These are phyloP conservation scores for Drymodes brunneopygia DNA, from an alignment of 2,113 vertebrate species.

Conservation along the genomic window DNA sequence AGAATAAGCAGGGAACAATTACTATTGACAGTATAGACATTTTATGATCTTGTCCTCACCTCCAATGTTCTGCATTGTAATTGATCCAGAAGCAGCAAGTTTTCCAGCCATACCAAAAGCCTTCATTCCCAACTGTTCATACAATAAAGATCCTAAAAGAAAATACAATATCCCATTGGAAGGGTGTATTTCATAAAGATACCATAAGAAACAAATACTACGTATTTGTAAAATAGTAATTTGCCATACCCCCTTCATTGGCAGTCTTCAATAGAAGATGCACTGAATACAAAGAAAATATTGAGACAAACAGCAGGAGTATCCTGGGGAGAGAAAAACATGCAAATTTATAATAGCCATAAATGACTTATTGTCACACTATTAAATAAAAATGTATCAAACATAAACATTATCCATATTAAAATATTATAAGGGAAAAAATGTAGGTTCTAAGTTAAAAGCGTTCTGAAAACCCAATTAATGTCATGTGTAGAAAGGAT, in stretches of 20 bases:
- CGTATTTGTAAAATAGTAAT: neutral
- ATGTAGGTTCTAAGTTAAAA: neutral
- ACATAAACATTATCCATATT: neutral
- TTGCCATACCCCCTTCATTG: slow-evolving; percentile 91
- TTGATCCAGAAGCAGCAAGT: slow-evolving; percentile 89
- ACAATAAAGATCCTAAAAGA: slow-evolving; percentile 84
- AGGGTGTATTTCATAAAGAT: neutral
- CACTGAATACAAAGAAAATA: slow-evolving; percentile 95
- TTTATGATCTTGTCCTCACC: slow-evolving; percentile 71
- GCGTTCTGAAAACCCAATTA: neutral
- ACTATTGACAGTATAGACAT: neutral
- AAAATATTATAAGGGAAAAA: neutral
- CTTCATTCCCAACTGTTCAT: slow-evolving; percentile 93
- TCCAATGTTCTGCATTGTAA: slow-evolving; percentile 98
- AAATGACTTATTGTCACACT: neutral
- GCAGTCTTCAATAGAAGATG: slow-evolving; percentile 96
- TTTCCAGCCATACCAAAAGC: slow-evolving; percentile 93
- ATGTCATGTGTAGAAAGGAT: neutral
- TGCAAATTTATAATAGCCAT: neutral
- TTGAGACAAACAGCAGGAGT: slow-evolving; percentile 84
- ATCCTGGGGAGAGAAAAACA: slow-evolving; percentile 72
- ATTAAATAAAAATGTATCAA: neutral
- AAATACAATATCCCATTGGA: neutral
- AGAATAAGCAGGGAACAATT: slow-evolving; percentile 36
- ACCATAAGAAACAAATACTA: neutral